phyloP scores from a whole-genome alignment of 2,888 invertebrate genomes.

The Dryadula phaetusa region DNA sequence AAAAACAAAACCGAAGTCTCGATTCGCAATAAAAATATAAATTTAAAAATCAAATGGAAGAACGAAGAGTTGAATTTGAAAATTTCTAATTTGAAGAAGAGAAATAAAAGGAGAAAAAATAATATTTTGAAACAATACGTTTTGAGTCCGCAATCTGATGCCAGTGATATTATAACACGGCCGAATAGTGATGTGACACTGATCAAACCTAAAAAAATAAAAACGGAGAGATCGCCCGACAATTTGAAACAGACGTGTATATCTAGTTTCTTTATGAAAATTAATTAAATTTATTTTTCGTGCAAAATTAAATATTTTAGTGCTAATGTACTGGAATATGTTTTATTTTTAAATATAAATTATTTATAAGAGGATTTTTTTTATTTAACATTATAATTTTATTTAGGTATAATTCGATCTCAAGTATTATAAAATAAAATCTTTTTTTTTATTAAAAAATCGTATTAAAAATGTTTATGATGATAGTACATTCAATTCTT shows the following conservation, averaged over 20 bases:
- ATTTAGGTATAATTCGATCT: no score
- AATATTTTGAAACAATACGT: slow-evolving; percentile 61
- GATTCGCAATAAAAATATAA: slow-evolving; percentile 51
- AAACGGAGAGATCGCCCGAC: slow-evolving; percentile 57
- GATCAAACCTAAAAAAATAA: slow-evolving; percentile 55
- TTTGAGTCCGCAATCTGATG: slow-evolving; percentile 53
- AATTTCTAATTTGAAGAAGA: slow-evolving; percentile 49
- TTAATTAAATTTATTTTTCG: slow-evolving; percentile 12
- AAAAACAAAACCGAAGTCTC: slow-evolving; percentile 41
- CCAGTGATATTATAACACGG: slow-evolving; percentile 50
- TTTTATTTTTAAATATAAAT: no score
- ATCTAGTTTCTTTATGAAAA: slow-evolving; percentile 62
- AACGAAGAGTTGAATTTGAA: slow-evolving; percentile 56
- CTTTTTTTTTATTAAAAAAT: no score
- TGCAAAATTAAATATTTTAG: not conserved
- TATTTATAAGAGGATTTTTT: no score
- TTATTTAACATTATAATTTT: no score
- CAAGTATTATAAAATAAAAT: no score
- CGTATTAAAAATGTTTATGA: no score
- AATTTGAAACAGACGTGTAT: slow-evolving; percentile 68
- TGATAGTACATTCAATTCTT: no score
- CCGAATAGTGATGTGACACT: slow-evolving; percentile 57
- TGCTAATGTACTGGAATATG: not conserved
- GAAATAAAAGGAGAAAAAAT: slow-evolving; percentile 18
- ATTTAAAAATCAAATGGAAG: slow-evolving; percentile 63